Base-by-base conservation (phyloP, 30 jellyfish, hydroid and myxozoan genomes). In the Chrysaora quinquecirrha region DNA sequence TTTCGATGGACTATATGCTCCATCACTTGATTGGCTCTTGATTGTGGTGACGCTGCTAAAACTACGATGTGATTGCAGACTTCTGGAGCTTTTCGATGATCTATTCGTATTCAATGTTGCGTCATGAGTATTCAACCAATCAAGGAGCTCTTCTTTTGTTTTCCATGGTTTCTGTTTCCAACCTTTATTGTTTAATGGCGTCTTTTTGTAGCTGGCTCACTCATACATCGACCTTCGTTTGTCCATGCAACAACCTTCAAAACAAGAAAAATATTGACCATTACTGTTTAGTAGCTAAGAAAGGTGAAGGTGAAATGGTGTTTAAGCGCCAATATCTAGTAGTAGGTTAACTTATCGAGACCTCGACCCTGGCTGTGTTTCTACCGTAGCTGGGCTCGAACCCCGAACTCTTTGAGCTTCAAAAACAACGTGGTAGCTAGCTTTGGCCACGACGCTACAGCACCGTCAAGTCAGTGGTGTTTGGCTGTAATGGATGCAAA, bases 161-260 rank as follows among this genome's bases (percentile, higher is more conserved):
- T 84, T 90, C 96, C 97, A 80, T 21, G 91, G 96, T 34, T 76
- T 90, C 24, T 65, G 28, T 30, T 54, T 52, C 0, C 71, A 86
- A 27, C 82, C 58, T 61, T 62, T 76, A 22, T 48, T 61, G 0
- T 25, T 69, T 14, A 34, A 25, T 6, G 87, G 87, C 20, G 95
- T 91, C 72, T 85, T 70, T 91, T 91, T 10, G 69, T n/a, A 0
- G 96, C 91, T 69, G 95, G 90, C 49, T 78, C 91, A 75, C 98
- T 91, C 46, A 61, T 87, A 28, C 86, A 76, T 58, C 91, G 68
- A 1, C 98, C 98, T 30, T 86, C 96, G 63, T 81, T 91, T 23
- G 98, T 91, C 98, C 98, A 91, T 25, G 95, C 98, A 29, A 78
- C 92, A 19, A 91, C 95, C 98, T 91, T 52, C 54, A 43, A 48